phyloP scores from a whole-genome alignment of 2,888 invertebrate species.

The Drosophila prostipennis region DNA sequence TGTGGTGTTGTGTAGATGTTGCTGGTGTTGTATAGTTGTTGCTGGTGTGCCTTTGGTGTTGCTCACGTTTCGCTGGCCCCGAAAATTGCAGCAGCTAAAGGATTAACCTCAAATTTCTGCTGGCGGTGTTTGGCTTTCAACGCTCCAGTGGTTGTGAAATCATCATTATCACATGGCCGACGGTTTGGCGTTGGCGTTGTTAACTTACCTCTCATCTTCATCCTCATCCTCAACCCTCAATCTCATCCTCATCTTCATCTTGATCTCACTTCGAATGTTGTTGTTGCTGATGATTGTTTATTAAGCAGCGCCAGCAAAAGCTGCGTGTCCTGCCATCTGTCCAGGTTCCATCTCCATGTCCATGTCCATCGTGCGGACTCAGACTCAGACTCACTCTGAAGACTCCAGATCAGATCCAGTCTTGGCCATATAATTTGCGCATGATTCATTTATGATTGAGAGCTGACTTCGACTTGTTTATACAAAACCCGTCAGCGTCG shows the following conservation, averaged over 20 bases:
- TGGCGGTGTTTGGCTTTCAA: conserved; percentile 81
- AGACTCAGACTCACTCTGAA: not conserved
- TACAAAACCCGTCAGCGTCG: conserved; percentile 46
- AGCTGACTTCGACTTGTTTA: conserved; percentile 55
- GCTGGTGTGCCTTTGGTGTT: conserved; percentile 37
- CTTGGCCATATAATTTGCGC: conserved; percentile 76
- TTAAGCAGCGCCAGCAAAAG: conserved; percentile 73
- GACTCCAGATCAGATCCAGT: conserved; percentile 28
- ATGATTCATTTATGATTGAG: conserved; percentile 78
- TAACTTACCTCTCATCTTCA: conserved; percentile 28
- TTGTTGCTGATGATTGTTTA: conserved; percentile 76
- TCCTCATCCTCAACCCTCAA: not conserved
- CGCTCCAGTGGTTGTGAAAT: conserved; percentile 81
- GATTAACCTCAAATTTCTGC: conserved; percentile 78
- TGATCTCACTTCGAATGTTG: conserved; percentile 27
- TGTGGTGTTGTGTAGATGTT: conserved; percentile 24
- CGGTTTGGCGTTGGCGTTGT: conserved; percentile 60
- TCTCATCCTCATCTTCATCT: conserved; percentile 11
- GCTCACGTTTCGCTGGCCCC: conserved; percentile 71
- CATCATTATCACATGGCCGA: conserved; percentile 78
- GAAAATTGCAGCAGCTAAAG: conserved; percentile 79
- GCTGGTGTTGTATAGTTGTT: conserved; percentile 18
- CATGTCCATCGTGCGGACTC: conserved; percentile 5
- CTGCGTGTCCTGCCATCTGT: conserved; percentile 50
- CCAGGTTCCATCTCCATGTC: conserved; percentile 13